Conservation (phyloP, 2,888 invertebrate species). For the Macrophya alboannulata region DNA sequence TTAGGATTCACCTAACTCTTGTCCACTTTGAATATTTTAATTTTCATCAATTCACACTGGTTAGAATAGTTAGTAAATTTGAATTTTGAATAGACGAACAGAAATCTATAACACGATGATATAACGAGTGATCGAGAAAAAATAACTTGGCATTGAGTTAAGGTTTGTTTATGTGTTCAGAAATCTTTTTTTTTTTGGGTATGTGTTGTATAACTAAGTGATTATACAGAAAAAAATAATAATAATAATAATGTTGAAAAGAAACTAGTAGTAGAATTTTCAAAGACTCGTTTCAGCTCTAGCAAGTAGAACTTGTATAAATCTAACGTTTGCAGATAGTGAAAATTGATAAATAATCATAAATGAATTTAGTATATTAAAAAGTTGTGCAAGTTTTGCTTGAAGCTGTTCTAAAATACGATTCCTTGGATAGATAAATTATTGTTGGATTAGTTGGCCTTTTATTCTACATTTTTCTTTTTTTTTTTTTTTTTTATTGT, state of each 20-base stretch:
- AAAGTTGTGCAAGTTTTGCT: constrained; percentile 3
- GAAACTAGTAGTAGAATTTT: not conserved
- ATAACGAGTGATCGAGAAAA: not conserved
- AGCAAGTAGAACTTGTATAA: constrained; percentile 6
- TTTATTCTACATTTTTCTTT: constrained; percentile 1
- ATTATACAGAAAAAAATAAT: not conserved
- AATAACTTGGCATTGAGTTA: constrained; percentile 3
- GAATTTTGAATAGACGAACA: not conserved
- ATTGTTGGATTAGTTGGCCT: not conserved
- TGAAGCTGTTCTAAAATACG: not conserved
- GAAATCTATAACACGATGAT: not conserved
- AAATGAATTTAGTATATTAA: not conserved
- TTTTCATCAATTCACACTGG: not conserved
- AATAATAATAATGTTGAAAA: not conserved
- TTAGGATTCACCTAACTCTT: not conserved
- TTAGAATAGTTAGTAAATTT: not conserved
- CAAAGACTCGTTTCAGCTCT: not conserved
- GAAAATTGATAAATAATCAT: constrained; percentile 6
- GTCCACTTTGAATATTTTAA: not conserved
- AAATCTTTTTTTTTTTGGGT: not conserved
- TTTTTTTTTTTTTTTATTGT: not conserved
- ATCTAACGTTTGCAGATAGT: not conserved
- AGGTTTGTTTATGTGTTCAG: constrained; percentile 5
- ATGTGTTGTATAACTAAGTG: not conserved
- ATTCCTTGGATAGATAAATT: not conserved